phyloP scores from a whole-genome alignment of 2,888 invertebrate genomes.

The Lymantria dispar region DNA sequence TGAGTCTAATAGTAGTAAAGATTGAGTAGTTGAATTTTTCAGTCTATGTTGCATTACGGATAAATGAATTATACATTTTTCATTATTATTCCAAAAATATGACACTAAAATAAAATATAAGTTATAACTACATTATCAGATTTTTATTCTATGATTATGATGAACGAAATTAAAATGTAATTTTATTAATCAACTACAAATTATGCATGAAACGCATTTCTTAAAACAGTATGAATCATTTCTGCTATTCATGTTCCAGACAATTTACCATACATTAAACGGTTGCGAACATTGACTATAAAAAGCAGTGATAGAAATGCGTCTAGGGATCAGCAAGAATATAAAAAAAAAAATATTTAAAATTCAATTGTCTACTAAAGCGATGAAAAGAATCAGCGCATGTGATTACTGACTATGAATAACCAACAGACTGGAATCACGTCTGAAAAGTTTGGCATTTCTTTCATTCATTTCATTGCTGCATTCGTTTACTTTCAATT shows the following conservation, averaged over 20 bases:
- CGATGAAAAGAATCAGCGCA: slow-evolving; percentile 55
- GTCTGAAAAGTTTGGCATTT: slow-evolving; percentile 64
- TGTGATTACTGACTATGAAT: slow-evolving; percentile 63
- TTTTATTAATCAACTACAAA: too few relatives aligned
- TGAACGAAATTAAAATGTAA: too few relatives aligned
- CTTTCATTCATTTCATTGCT: slow-evolving; percentile 20
- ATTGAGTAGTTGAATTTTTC: too few relatives aligned
- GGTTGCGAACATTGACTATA: slow-evolving; percentile 26
- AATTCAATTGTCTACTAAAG: slow-evolving; percentile 62
- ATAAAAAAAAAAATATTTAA: slow-evolving; percentile 50
- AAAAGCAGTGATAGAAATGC: slow-evolving; percentile 32
- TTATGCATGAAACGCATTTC: too few relatives aligned
- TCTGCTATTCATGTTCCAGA: slow-evolving; percentile 35
- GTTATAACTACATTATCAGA: too few relatives aligned
- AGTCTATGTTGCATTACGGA: too few relatives aligned
- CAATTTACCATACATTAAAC: slow-evolving; percentile 34
- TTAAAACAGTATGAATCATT: slow-evolving; percentile 1
- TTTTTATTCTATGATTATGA: too few relatives aligned
- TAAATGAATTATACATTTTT: too few relatives aligned
- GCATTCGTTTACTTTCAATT: slow-evolving; percentile 39
- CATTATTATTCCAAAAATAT: too few relatives aligned
- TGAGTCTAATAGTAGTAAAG: too few relatives aligned
- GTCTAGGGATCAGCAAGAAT: slow-evolving; percentile 44
- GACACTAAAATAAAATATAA: too few relatives aligned
- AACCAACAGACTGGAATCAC: slow-evolving; percentile 48